These are phyloP conservation scores for Loxodonta africana DNA, from an alignment of 2,113 vertebrate genomes.

Conservation along the genomic window DNA sequence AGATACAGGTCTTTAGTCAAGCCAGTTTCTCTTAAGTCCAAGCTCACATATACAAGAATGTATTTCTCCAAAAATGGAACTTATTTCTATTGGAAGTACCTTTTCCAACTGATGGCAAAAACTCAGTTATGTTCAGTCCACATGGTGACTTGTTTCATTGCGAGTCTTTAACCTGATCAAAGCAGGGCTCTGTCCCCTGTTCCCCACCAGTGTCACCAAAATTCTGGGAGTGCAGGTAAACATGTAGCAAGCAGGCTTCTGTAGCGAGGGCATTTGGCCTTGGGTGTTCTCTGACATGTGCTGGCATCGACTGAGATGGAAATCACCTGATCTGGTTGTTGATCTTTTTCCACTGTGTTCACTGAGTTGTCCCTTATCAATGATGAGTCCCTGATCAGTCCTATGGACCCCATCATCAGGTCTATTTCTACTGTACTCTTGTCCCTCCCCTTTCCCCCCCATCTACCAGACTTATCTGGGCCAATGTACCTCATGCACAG, in stretches of 20 bases:
- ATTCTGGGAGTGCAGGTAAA: background rate
- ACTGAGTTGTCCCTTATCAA: background rate
- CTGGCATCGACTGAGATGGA: background rate
- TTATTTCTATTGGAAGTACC: background rate
- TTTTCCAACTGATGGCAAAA: background rate
- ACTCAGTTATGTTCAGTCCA: background rate
- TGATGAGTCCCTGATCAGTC: too few species aligned
- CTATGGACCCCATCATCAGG: background rate
- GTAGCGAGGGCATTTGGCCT: background rate
- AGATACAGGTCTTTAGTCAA: background rate
- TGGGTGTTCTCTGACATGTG: background rate
- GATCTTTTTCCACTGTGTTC: background rate
- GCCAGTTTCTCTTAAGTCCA: background rate
- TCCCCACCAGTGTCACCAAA: background rate
- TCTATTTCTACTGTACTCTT: background rate
- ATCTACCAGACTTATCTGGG: background rate
- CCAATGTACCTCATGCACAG: too few species aligned
- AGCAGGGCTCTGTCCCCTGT: background rate
- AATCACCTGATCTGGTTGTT: background rate
- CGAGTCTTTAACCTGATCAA: background rate
- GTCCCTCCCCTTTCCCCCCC: background rate
- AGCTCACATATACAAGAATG: background rate
- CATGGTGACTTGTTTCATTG: conserved; percentile 10
- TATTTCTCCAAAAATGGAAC: background rate
- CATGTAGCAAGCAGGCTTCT: background rate